Conservation (phyloP, 1,140 invertebrate genomes). For the Doryteuthis pealeii region DNA sequence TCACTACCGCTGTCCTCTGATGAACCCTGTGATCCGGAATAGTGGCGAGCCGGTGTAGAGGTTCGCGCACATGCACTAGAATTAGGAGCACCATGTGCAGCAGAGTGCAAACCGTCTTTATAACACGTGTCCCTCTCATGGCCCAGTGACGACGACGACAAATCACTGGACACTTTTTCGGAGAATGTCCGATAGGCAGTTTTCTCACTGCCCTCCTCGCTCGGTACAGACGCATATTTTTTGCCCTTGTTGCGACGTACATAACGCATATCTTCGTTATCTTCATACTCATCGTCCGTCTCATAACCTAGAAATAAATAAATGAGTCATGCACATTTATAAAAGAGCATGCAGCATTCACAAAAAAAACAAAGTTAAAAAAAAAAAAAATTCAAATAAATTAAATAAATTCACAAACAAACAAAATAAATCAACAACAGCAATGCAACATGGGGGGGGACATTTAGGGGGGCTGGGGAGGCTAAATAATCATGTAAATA, state of each 20-base stretch:
- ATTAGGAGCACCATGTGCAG: slow-evolving; percentile 10
- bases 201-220: slow-evolving; percentile 37
- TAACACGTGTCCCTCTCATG: neutral
- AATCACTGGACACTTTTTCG: slow-evolving; percentile 1
- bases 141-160: neutral
- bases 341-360: neutral
- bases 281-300: slow-evolving; percentile 55
- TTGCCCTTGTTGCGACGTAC: slow-evolving; percentile 51
- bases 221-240: slow-evolving; percentile 53
- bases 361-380: neutral
- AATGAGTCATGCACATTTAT: slow-evolving; percentile 36
- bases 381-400: neutral
- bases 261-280: slow-evolving; percentile 44
- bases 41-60: slow-evolving; percentile 15
- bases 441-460: slow-evolving; percentile 6
- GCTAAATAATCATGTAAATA: too few relatives aligned
- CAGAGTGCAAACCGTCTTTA: neutral
- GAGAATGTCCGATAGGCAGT: neutral
- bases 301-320: slow-evolving; percentile 57
- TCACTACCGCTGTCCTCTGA: slow-evolving; percentile 39
- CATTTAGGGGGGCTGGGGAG: too few relatives aligned
- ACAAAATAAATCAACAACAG: too few relatives aligned
- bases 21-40: slow-evolving; percentile 34
- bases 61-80: slow-evolving; percentile 5
- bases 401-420: too few relatives aligned